Conservation (phyloP, 2,113 vertebrate genomes). For the Syngnathoides biaculeatus region DNA sequence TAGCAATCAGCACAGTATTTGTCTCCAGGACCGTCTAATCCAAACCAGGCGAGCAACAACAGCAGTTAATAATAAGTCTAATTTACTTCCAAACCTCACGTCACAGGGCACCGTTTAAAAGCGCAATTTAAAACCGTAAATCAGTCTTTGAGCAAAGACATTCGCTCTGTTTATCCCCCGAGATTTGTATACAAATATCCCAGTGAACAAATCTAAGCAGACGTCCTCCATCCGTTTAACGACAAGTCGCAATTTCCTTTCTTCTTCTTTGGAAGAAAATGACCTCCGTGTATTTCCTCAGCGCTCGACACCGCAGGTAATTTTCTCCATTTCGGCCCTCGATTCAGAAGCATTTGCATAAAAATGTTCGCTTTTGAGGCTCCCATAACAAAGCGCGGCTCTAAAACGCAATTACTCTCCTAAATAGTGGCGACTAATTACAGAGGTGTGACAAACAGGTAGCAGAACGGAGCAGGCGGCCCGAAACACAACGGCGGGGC, state of each 20-base stretch:
- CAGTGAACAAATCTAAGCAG: conserved; percentile 43
- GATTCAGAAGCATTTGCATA: conserved; percentile 59
- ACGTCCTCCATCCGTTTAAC: conserved; percentile 45
- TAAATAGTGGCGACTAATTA: conserved; percentile 69
- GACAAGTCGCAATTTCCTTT: conserved; percentile 37
- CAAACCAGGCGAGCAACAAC: conserved; percentile 66
- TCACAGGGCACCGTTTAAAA: conserved; percentile 58
- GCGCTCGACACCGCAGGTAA: conserved; percentile 47
- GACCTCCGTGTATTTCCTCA: conserved; percentile 35
- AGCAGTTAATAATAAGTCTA: conserved; percentile 65
- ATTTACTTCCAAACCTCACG: conserved; percentile 62
- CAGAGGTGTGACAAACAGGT: conserved; percentile 68
- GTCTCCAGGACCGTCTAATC: conserved; percentile 57
- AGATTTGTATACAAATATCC: conserved; percentile 50
- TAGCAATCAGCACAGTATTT: conserved; percentile 54
- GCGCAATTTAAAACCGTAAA: conserved; percentile 60
- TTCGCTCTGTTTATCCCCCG: conserved; percentile 40
- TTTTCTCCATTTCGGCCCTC: conserved; percentile 48
- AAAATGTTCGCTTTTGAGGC: conserved; percentile 62
- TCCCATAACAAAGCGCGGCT: conserved; percentile 50
- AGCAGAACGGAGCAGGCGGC: conserved; percentile 38
- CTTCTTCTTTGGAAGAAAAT: conserved; percentile 49
- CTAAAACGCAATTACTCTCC: conserved; percentile 64
- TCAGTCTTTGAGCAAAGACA: conserved; percentile 54
- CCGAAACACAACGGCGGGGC: conserved; percentile 54